A percentile compares a stretch with the other conserved stretches of the same genome.
phyloP scores from a whole-genome alignment of 2,113 vertebrate species.

The Pachycephala philippinensis region DNA sequence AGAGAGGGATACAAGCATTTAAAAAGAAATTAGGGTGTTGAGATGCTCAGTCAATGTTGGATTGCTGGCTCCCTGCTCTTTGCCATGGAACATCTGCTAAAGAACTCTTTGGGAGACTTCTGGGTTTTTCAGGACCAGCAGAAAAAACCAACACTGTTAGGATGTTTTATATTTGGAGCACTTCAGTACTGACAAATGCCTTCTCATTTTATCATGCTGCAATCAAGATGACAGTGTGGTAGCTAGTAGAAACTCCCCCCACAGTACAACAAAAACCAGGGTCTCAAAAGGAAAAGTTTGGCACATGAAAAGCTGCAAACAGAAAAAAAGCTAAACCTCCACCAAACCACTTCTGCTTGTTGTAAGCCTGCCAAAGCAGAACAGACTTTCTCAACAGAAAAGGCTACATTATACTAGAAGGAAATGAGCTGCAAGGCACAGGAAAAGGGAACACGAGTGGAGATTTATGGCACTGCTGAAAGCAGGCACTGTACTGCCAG shows the following conservation, averaged over 20 bases:
- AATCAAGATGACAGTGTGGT: constrained; percentile 44
- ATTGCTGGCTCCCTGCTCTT: neutral
- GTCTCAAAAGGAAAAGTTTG: constrained; percentile 53
- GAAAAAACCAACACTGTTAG: neutral
- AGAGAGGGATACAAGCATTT: neutral
- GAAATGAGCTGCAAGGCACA: constrained; percentile 65
- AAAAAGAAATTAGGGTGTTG: neutral
- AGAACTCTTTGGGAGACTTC: neutral
- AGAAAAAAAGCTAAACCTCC: constrained; percentile 54
- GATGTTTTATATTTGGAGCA: constrained; percentile 25
- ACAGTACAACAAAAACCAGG: neutral
- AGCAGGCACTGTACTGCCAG: constrained; percentile 59
- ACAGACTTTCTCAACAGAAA: constrained; percentile 62
- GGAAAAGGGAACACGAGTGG: constrained; percentile 62
- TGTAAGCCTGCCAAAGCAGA: constrained; percentile 64
- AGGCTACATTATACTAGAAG: constrained; percentile 63
- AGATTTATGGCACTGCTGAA: constrained; percentile 56
- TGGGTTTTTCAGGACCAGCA: constrained; percentile 4
- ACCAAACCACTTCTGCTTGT: constrained; percentile 49
- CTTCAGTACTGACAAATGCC: constrained; percentile 10
- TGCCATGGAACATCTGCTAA: neutral
- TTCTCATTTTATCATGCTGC: constrained; percentile 37
- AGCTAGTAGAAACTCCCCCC: constrained; percentile 14
- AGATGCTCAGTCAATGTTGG: neutral
- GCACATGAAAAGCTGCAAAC: constrained; percentile 45